Evolutionary conservation across 2,797 vertebrate genomes (phyloP).

Genomic region (Parambassis ranga): DNA sequence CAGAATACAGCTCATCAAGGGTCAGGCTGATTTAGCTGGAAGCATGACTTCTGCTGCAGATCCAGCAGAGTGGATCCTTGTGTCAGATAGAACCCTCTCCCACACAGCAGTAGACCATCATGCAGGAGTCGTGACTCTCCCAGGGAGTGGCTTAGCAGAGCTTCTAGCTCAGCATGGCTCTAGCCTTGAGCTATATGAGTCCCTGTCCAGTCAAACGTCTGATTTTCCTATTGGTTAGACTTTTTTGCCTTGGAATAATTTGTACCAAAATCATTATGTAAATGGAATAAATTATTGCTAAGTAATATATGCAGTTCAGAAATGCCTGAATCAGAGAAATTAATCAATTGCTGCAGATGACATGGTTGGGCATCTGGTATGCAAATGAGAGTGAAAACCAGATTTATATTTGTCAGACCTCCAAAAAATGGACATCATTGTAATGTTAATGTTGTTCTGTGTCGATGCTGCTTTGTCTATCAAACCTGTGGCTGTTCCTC

Average conservation of each 20-base stretch:
- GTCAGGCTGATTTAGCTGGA: neutral
- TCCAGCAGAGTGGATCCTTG: conserved; percentile 19
- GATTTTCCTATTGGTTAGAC: conserved; percentile 26
- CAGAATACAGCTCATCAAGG: conserved; percentile 20
- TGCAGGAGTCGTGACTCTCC: conserved; percentile 27
- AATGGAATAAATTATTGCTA: conserved; percentile 7
- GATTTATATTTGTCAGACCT: conserved; percentile 16
- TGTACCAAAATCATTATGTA: conserved; percentile 20
- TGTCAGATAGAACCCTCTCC: conserved; percentile 31
- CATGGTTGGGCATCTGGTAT: neutral
- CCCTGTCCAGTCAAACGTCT: conserved; percentile 32
- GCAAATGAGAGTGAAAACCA: neutral
- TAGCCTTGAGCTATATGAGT: conserved; percentile 31
- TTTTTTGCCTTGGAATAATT: neutral
- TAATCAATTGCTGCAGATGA: neutral
- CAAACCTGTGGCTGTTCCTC: neutral
- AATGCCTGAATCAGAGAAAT: neutral
- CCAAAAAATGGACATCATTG: neutral
- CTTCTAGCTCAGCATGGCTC: conserved; percentile 16
- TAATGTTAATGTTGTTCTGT: neutral
- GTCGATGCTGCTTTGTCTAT: neutral
- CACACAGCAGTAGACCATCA: conserved; percentile 14
- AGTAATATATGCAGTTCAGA: conserved; percentile 22
- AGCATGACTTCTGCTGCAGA: conserved; percentile 22
- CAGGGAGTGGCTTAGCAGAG: conserved; percentile 29